Conservation (phyloP, 2,888 invertebrate genomes). For the Bombyx huttoni region DNA sequence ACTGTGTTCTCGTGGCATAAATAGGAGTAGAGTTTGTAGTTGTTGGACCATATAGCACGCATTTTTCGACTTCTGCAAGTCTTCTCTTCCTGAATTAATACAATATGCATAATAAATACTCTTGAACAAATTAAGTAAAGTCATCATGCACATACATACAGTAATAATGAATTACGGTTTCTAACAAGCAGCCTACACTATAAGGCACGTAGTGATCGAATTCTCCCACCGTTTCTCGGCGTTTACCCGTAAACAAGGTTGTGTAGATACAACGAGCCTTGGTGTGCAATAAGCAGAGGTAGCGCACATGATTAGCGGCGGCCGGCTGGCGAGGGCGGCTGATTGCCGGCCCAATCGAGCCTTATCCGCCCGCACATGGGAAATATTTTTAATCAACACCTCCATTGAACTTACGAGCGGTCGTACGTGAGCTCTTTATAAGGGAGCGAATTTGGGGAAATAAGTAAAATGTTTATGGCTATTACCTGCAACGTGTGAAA, state of each 20-base stretch:
- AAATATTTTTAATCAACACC: conserved; percentile 75
- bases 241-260: neutral
- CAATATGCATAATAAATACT: no score
- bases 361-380: conserved; percentile 73
- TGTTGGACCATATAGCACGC: no score
- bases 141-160: no score
- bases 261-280: neutral
- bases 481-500: neutral
- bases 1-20: no score
- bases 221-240: neutral
- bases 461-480: conserved; percentile 9
- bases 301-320: conserved; percentile 59
- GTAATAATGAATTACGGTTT: no score
- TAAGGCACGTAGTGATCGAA: neutral
- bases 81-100: no score
- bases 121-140: no score
- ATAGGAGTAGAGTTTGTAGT: no score
- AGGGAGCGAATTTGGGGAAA: conserved; percentile 40
- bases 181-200: neutral
- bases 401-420: conserved; percentile 74
- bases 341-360: conserved; percentile 72
- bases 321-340: conserved; percentile 44
- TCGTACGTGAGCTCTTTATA: conserved; percentile 61
- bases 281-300: conserved; percentile 29
- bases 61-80: no score